phyloP scores from a whole-genome alignment of 2,113 vertebrate genomes.

The Festucalex cinctus region DNA sequence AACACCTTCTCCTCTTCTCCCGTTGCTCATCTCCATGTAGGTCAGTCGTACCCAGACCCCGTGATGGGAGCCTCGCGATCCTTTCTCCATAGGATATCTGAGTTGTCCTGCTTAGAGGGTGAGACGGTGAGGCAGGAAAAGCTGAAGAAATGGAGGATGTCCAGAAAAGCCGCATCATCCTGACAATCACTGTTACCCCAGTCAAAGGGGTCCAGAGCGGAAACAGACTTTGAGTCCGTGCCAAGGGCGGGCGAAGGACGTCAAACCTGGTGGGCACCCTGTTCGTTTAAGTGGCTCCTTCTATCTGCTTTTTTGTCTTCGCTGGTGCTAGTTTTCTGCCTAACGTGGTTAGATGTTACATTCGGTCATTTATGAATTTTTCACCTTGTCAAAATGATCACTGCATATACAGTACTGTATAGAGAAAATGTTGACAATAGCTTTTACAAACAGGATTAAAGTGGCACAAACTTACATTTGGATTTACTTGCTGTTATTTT shows the following conservation, averaged over 20 bases:
- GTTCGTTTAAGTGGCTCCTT: constrained; percentile 49
- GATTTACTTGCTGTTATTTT: no score
- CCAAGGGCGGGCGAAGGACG: constrained; percentile 40
- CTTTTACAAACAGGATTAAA: not conserved
- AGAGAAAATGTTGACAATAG: not conserved
- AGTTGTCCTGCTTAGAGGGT: constrained; percentile 65
- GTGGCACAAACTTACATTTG: not conserved
- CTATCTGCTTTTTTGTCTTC: constrained; percentile 54
- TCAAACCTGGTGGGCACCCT: constrained; percentile 24
- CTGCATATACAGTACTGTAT: not conserved
- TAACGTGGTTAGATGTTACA: constrained; percentile 47
- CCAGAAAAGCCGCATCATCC: constrained; percentile 53
- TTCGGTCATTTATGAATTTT: constrained; percentile 15
- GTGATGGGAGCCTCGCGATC: constrained; percentile 56
- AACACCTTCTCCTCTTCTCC: not conserved
- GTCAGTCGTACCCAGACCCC: constrained; percentile 63
- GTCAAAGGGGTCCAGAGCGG: constrained; percentile 32
- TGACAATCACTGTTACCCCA: constrained; percentile 52
- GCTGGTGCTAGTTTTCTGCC: constrained; percentile 38
- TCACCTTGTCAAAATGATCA: not conserved
- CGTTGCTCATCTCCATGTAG: constrained; percentile 23
- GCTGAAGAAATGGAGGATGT: constrained; percentile 61
- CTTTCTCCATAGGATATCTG: constrained; percentile 66
- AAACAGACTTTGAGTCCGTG: constrained; percentile 42
- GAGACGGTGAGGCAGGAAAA: constrained; percentile 69